A percentile compares a stretch with the other conserved stretches of the same genome.
phyloP scores from a whole-genome alignment of 2,888 invertebrate genomes.

The Mactromeris polynyma region DNA sequence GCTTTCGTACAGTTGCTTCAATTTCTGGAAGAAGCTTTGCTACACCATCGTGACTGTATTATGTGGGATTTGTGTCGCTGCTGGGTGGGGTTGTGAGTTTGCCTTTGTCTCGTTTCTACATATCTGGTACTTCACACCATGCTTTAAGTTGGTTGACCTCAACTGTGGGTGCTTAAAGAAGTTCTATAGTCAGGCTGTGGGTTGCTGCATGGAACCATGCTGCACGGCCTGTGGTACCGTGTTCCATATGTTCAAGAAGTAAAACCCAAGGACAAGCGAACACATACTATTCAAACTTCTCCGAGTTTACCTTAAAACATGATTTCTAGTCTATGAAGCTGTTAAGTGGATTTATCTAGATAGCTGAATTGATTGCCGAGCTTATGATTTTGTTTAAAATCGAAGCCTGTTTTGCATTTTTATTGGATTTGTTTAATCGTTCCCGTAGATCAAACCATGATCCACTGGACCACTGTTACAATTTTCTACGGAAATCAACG shows the following conservation, averaged over 20 bases:
- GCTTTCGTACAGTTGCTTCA: slow-evolving; percentile 90
- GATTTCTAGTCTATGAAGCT: background rate
- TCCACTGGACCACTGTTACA: no score
- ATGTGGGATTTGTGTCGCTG: slow-evolving; percentile 91
- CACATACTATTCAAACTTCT: background rate
- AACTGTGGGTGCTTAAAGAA: slow-evolving; percentile 82
- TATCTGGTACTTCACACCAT: slow-evolving; percentile 92
- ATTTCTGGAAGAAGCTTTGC: slow-evolving; percentile 90
- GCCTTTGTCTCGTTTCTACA: slow-evolving; percentile 89
- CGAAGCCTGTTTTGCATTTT: background rate
- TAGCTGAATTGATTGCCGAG: background rate
- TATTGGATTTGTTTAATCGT: no score
- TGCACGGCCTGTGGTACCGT: slow-evolving; percentile 65
- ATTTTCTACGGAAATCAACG: background rate
- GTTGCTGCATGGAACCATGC: slow-evolving; percentile 67
- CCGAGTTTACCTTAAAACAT: background rate
- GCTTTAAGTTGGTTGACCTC: slow-evolving; percentile 90
- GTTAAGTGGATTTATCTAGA: background rate
- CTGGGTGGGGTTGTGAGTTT: slow-evolving; percentile 88
- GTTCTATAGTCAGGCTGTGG: slow-evolving; percentile 62
- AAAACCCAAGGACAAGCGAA: background rate
- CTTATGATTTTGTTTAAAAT: background rate
- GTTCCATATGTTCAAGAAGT: slow-evolving; percentile 67
- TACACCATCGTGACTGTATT: slow-evolving; percentile 91
- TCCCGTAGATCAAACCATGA: background rate